These are phyloP conservation scores for Poecile montanus DNA, from an alignment of 2,797 vertebrate species.

Conservation along the genomic window DNA sequence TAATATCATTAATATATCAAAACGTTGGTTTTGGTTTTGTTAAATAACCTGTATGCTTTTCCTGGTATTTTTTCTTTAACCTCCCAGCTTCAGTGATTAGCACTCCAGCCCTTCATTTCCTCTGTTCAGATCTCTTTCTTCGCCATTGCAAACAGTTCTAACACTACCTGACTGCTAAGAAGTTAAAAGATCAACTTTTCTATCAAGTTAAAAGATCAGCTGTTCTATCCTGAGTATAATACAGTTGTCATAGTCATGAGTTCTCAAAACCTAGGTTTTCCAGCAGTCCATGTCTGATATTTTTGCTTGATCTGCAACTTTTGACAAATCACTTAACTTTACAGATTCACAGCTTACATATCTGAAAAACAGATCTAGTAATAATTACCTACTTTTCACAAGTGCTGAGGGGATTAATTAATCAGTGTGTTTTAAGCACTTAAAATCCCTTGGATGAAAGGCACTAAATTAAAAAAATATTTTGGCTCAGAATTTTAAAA, in stretches of 20 bases:
- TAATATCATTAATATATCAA: neutral
- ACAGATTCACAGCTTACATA: neutral
- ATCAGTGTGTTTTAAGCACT: neutral
- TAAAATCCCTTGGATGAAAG: neutral
- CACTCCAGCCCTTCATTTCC: slow-evolving; percentile 2
- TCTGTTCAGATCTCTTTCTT: slow-evolving; percentile 40
- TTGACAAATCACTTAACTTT: neutral
- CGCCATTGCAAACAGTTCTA: neutral
- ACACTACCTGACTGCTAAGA: neutral
- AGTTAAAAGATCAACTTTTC: neutral
- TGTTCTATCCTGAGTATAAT: neutral
- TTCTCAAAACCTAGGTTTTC: neutral
- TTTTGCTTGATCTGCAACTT: neutral
- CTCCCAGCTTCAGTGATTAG: slow-evolving; percentile 8
- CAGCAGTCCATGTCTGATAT: neutral
- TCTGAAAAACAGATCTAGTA: neutral
- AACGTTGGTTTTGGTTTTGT: neutral
- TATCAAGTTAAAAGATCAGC: neutral
- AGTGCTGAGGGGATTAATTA: neutral
- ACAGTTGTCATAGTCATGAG: neutral
- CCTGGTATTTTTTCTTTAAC: neutral
- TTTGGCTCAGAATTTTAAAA: neutral
- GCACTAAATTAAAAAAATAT: neutral
- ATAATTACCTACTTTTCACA: neutral
- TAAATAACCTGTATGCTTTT: neutral